These are phyloP conservation scores for Clivina fossor DNA, from an alignment of 2,888 invertebrate species.

Conservation along the genomic window DNA sequence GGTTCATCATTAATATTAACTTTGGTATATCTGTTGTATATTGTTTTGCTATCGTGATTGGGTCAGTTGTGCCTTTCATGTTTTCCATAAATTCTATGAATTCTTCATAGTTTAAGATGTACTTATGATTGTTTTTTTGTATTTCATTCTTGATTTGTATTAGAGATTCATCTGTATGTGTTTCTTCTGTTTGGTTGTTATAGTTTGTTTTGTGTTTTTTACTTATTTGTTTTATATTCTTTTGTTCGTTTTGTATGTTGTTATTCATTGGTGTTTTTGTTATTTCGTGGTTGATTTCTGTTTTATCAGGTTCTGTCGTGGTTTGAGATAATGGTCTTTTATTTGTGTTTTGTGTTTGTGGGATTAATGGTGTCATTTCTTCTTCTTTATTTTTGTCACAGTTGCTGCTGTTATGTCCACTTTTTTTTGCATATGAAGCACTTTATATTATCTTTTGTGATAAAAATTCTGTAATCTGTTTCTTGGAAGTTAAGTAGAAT, in stretches of 20 bases:
- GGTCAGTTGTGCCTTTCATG: background rate
- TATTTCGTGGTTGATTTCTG: background rate
- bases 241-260: too few relatives aligned
- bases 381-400: background rate
- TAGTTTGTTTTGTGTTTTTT: too few relatives aligned
- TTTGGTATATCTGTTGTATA: background rate
- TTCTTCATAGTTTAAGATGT: background rate
- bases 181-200: too few relatives aligned
- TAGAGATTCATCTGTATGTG: too few relatives aligned
- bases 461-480: constrained; percentile 37
- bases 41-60: background rate
- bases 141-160: too few relatives aligned
- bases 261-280: background rate
- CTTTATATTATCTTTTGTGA: constrained; percentile 32
- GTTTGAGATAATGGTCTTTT: constrained; percentile 1
- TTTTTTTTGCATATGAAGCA: constrained; percentile 40
- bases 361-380: background rate
- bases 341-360: background rate
- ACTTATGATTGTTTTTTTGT: background rate
- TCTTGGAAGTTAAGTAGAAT: constrained; percentile 18
- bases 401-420: constrained; percentile 37
- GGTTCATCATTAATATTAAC: background rate
- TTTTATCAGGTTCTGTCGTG: too few relatives aligned
- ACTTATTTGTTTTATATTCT: too few relatives aligned
- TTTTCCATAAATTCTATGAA: constrained; percentile 1